phyloP scores from a whole-genome alignment of 2,113 vertebrate genomes.

The Esox niger region DNA sequence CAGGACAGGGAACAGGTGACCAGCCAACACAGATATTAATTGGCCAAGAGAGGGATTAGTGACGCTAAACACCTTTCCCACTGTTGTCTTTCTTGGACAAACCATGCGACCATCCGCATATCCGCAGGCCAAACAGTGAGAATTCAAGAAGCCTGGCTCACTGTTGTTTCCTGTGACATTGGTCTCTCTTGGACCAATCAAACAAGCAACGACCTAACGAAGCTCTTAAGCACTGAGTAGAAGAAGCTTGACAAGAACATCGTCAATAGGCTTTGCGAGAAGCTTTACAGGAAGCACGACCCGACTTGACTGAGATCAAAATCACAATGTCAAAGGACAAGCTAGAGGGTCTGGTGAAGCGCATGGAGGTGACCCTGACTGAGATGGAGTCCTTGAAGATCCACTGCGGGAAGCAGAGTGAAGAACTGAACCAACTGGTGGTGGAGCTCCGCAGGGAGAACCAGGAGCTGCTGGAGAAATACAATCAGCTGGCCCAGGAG shows the following conservation, averaged over 20 bases:
- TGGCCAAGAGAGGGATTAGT: neutral
- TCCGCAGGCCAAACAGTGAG: neutral
- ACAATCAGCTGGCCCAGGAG: slow-evolving; percentile 72
- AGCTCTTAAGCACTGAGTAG: too few species aligned
- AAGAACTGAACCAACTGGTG: slow-evolving; percentile 80
- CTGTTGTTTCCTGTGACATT: too few species aligned
- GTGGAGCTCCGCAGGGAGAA: slow-evolving; percentile 79
- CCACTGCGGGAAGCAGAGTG: slow-evolving; percentile 82
- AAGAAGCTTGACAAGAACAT: neutral
- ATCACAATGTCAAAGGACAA: slow-evolving; percentile 81
- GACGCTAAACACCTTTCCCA: neutral
- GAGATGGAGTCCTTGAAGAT: slow-evolving; percentile 87
- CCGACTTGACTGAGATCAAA: slow-evolving; percentile 6
- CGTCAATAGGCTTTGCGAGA: too few species aligned
- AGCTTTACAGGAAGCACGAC: too few species aligned
- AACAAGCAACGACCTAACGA: too few species aligned
- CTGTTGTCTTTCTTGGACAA: neutral
- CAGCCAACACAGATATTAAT: slow-evolving; percentile 2
- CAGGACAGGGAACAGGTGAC: slow-evolving; percentile 6
- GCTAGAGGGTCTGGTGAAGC: slow-evolving; percentile 82
- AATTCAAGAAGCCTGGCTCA: too few species aligned
- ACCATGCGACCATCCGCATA: neutral
- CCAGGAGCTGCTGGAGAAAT: slow-evolving; percentile 81
- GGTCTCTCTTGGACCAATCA: too few species aligned
- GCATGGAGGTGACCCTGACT: slow-evolving; percentile 83